phyloP scores from a whole-genome alignment of 1,140 invertebrate species.

The Caenorhabditis inopinata region DNA sequence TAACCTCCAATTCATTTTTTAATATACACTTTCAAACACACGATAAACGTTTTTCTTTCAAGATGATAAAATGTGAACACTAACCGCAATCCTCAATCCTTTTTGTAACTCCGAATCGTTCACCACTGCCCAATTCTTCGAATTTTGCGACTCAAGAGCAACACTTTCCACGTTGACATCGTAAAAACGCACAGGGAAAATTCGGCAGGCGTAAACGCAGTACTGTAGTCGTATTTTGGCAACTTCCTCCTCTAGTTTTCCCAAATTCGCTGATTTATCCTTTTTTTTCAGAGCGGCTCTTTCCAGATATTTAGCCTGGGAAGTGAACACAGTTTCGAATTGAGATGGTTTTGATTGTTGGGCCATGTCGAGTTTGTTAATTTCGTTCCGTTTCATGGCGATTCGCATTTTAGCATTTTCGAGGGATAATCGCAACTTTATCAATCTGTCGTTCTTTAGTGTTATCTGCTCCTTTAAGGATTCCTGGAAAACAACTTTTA shows the following conservation, averaged over 20 bases:
- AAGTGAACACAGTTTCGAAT: background rate
- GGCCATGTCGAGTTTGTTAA: background rate
- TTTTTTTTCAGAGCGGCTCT: background rate
- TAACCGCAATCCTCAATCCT: background rate
- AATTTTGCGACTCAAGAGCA: background rate
- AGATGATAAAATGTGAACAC: background rate
- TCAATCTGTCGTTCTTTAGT: background rate
- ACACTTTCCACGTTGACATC: constrained; percentile 30
- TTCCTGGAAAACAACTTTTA: background rate
- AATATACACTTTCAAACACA: no score
- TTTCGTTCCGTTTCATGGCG: background rate
- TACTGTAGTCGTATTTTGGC: background rate
- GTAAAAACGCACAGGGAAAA: background rate
- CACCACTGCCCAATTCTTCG: constrained; percentile 4
- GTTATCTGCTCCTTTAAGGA: constrained; percentile 1
- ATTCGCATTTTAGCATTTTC: constrained; percentile 4
- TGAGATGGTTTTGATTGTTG: background rate
- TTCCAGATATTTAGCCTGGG: background rate
- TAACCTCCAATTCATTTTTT: no score
- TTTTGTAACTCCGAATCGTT: constrained; percentile 1
- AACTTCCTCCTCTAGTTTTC: background rate
- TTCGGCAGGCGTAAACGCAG: background rate
- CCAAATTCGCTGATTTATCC: background rate
- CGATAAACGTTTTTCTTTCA: no score
- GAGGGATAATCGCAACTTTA: background rate